These are phyloP conservation scores for Oriolus oriolus DNA, from an alignment of 2,113 vertebrate species.

Conservation along the genomic window DNA sequence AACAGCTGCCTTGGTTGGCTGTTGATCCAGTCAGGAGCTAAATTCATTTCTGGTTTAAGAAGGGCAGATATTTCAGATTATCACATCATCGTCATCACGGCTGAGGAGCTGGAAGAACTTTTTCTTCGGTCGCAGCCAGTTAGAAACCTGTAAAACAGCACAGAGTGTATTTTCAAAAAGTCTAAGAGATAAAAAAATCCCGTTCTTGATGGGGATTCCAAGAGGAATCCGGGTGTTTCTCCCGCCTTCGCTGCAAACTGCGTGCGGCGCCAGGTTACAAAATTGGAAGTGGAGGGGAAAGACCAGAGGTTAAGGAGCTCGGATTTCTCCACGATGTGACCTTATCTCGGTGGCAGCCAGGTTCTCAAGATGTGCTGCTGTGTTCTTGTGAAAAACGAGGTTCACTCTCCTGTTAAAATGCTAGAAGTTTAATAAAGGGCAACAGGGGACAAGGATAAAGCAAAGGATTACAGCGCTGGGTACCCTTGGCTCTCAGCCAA, in stretches of 20 bases:
- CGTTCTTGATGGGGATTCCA: background rate
- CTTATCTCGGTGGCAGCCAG: background rate
- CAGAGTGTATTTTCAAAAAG: background rate
- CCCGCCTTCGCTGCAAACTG: background rate
- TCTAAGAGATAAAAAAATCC: background rate
- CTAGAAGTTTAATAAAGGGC: no score
- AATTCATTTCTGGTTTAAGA: background rate
- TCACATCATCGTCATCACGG: fast-evolving
- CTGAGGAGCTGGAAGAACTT: background rate
- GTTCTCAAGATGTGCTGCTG: constrained; percentile 54
- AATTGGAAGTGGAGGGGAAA: background rate
- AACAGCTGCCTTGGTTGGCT: background rate
- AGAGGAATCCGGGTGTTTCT: background rate
- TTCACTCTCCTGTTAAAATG: no score
- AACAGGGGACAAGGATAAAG: no score
- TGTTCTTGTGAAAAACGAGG: no score
- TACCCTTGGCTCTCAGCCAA: no score
- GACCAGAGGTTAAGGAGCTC: constrained; percentile 61
- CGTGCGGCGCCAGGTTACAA: background rate
- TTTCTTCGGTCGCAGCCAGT: background rate
- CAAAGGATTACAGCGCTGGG: no score
- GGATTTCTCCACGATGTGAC: constrained; percentile 43
- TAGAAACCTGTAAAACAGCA: background rate
- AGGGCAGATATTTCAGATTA: background rate
- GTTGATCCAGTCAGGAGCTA: background rate